Evolutionary conservation across 2,888 invertebrate genomes (phyloP), one percentile per base, ranked within the genome.

Genomic region (Abscondita cerata): DNA sequence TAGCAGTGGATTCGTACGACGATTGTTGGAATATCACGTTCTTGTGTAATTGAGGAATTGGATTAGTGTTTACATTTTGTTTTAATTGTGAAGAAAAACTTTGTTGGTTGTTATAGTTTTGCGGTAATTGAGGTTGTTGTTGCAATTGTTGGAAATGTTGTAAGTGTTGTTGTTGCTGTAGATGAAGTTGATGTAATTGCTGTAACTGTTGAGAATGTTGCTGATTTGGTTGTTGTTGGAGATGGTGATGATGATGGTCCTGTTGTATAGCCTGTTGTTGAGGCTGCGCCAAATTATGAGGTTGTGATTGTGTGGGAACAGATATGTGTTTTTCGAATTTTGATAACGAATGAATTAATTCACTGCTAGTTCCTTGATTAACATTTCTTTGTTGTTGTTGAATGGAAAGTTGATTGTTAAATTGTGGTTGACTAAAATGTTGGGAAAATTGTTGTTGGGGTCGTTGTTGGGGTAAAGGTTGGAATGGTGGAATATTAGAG

Each of bases 301-400:
- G 64, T 59, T 65, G 66, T 18, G 46, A 46, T 5, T 15, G 33
- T 15, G 51, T 81, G 70, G 81, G 80, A n/a, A 87, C 83, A 11
- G 89, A 86, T 65, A 89, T 85, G 70, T 93, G 93, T 70, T 92
- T 91, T 78, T 93, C 93, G 68, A 86, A 88, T 81, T 90, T 91
- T 4, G 93, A 88, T 59, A 93, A 86, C 13, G 93, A 87, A 56
- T 89, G 87, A 15, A 92, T 85, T 38, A 93, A 82, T 79, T 93
- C 91, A 0, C 91, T 90, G 34, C 87, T 83, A 25, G 25, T 25
- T 4, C 25, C 16, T 53, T 52, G 3, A 31, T 53, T 31, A 19
- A 64, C 67, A 19, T 68, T 63, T 25, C 66, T 64, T 34, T 44
- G 53, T 18, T 53, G 67, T 46, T 52, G 47, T 12, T 59, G 65